Evolutionary conservation across 2,888 invertebrate species (phyloP), one percentile per base, ranked within the genome.

Genomic region (Melanostoma scalare): DNA sequence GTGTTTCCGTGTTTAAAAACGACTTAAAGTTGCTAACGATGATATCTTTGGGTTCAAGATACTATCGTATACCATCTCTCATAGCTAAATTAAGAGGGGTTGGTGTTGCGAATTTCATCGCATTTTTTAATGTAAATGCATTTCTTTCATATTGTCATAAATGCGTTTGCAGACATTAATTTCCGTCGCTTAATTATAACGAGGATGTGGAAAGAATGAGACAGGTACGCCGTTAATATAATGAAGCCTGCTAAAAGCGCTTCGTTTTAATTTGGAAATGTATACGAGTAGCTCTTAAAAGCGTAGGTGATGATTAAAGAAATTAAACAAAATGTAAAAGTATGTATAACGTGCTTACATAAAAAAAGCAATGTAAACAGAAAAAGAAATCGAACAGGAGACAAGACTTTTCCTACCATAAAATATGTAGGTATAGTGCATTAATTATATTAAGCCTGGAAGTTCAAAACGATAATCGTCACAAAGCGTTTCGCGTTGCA

Each of bases 1-100:
- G 81, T 81, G 81, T 81, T 81, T 81, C 81, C 81, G 81, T 81
- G 81, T 77, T 76, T 76, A 76, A 81, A 72, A 81, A 76, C 68
- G 72, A 77, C 81, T 81, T 81, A 73, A 81, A 76, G 76, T 73
- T 77, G 55, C 50, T 76, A 55, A 76, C 67, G 81, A 65, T 52
- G 52, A 33, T 56, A 55, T 72, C 55, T 68, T 52, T 46, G 67
- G 67, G 68, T 73, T 81, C 72, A 72, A 81, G 72, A 76, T 67
- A 81, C 76, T 50, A 56, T 50, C 67, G 38, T 75, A 36, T 74
- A 58, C 40, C 61, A 74, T 79, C 79, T 36, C 42, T 40, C 42
- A 50, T 33, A 8, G 30, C 6, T 33, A 10, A 35, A 20, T 35
- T 20, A 6, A 30, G 20, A 33, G 61, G 3, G 9, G 36, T 10